Evolutionary conservation across 2,797 vertebrate genomes (phyloP).

Genomic region (Gastrophryne carolinensis): DNA sequence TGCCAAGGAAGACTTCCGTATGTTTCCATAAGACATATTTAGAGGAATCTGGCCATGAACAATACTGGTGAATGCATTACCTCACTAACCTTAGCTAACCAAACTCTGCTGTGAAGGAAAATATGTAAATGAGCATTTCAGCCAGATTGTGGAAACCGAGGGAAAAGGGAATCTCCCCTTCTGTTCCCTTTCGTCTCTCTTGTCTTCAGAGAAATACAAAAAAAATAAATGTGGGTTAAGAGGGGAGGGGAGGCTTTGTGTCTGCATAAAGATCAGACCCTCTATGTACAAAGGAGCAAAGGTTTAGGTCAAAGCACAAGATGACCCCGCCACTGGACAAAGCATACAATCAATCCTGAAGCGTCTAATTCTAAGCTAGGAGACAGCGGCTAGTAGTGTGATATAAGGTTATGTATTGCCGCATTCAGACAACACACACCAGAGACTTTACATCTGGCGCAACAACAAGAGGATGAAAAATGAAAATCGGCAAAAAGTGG

Average conservation of each 20-base stretch:
- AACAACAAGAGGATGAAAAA: background rate
- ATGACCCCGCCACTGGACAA: conserved; percentile 40
- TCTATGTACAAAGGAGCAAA: conserved; percentile 31
- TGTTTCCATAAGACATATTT: too few relatives aligned
- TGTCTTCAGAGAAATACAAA: conserved; percentile 1
- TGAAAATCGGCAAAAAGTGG: background rate
- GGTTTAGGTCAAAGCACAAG: conserved; percentile 37
- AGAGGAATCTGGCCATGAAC: too few relatives aligned
- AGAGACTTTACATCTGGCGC: too few relatives aligned
- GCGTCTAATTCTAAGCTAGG: conserved; percentile 1
- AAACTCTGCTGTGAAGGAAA: background rate
- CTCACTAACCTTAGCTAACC: background rate
- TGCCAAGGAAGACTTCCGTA: too few relatives aligned
- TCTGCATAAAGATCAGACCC: conserved; percentile 33
- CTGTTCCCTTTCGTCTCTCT: conserved; percentile 12
- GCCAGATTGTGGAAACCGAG: background rate
- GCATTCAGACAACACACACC: background rate
- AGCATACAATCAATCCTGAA: conserved; percentile 23
- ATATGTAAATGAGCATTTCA: conserved; percentile 10
- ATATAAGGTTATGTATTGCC: background rate
- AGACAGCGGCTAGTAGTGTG: background rate
- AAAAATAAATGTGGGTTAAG: conserved; percentile 37
- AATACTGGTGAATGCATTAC: background rate
- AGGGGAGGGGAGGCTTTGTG: conserved; percentile 28
- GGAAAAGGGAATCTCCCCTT: conserved; percentile 9